These are phyloP conservation scores for Turritopsis dohrnii DNA, from an alignment of 30 jellyfish, hydroid and myxozoan genomes.

Conservation along the genomic window DNA sequence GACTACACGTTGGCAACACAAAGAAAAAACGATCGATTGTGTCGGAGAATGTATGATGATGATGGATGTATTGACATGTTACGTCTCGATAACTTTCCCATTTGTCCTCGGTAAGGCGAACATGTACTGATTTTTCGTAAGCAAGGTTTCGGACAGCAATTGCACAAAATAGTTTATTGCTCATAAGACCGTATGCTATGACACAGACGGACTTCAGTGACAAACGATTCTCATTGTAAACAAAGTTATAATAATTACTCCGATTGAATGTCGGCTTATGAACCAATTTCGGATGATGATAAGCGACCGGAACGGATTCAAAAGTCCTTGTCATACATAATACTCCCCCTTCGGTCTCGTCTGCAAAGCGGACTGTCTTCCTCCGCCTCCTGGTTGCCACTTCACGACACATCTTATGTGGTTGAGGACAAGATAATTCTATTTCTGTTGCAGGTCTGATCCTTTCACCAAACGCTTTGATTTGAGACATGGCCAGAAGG, in stretches of 20 bases:
- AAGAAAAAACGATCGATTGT: conserved; percentile 58
- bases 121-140: conserved; percentile 35
- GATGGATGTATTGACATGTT: conserved; percentile 50
- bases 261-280: background rate
- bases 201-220: conserved; percentile 20
- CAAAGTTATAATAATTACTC: conserved; percentile 8
- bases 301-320: background rate
- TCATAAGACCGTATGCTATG: conserved; percentile 16
- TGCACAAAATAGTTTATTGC: conserved; percentile 52
- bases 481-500: background rate
- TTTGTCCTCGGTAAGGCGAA: conserved; percentile 51
- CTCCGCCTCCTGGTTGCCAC: background rate
- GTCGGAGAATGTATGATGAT: conserved; percentile 28
- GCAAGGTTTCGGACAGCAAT: conserved; percentile 77
- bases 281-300: conserved; percentile 8
- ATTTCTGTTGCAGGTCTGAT: too few relatives aligned
- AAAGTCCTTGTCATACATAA: conserved; percentile 37
- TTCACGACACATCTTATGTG: background rate
- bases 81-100: conserved; percentile 51
- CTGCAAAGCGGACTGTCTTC: conserved; percentile 75
- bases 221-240: conserved; percentile 29
- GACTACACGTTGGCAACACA: background rate
- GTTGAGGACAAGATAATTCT: background rate
- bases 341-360: conserved; percentile 58
- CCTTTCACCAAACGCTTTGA: background rate